Evolutionary conservation across 2,113 vertebrate species (phyloP).

Genomic region (Chaetura pelagica): DNA sequence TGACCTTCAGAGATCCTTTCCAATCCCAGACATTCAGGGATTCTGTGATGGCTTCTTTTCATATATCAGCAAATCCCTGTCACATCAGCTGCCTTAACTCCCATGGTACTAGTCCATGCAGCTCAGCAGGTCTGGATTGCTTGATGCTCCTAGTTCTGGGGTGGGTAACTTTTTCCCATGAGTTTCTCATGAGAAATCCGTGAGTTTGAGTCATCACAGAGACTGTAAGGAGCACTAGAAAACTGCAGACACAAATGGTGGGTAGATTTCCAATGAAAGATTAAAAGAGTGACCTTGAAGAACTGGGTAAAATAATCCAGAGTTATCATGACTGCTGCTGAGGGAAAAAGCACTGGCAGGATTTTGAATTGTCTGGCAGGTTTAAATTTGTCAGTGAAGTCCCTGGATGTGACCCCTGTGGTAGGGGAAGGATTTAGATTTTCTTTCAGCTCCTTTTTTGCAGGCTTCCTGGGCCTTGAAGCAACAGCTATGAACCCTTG

Average conservation of each 20-base stretch:
- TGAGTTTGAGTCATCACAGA: neutral
- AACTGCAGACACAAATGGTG: neutral
- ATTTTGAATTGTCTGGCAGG: neutral
- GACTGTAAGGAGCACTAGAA: neutral
- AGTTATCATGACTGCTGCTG: neutral
- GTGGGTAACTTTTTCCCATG: neutral
- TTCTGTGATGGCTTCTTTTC: neutral
- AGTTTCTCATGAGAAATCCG: neutral
- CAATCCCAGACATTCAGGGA: neutral
- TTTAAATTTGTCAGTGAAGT: neutral
- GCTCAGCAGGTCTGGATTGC: neutral
- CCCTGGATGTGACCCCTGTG: neutral
- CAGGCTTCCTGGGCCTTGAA: neutral
- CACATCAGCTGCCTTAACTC: neutral
- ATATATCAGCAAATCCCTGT: neutral
- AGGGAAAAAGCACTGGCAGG: neutral
- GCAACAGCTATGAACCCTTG: neutral
- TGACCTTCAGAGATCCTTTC: neutral
- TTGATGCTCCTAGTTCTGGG: neutral
- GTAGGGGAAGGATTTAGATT: neutral
- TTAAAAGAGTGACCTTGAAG: neutral
- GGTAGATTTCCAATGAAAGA: neutral
- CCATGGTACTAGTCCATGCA: neutral
- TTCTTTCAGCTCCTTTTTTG: neutral
- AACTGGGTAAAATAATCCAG: neutral